Base-by-base conservation (phyloP, 2,797 vertebrate genomes). In the Poeciliopsis gracilis region DNA sequence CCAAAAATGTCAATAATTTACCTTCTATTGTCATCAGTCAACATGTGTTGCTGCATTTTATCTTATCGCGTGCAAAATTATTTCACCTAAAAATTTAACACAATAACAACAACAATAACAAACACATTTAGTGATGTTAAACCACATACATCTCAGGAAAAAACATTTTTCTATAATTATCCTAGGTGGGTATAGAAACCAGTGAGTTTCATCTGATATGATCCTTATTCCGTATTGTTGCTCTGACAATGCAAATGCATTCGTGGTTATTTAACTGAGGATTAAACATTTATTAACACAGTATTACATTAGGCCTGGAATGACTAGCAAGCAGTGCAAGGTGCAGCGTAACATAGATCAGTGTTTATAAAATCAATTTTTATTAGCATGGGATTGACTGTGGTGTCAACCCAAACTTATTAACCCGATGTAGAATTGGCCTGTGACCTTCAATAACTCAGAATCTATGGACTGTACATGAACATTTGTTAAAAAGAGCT, bases 281-380 rank as follows among this genome's bases (percentile, higher is more conserved):
- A 66, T 11, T 36, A 36, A 36, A 66, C 33, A 66, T 66, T 66
- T 36, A 36, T 33, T 38, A 11, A 10, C 61, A 36, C 57, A 51
- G 49, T 51, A 71, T 46, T 45, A 28, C 2, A 23, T 36, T 38
- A 23, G 20, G 16, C 47, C 33, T 36, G 30, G 51, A 23, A 33
- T 73, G 25, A 18, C 47, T 51, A 25, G 20, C 45, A 73, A 36
- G 10, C 41, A 53, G 69, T 28, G 23, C 38, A 70, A 10, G 28
- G 7, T 20, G 10, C 8, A 36, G 11, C 3, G 51, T 23, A 53
- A 49, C 41, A 75, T 47, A 38, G 73, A 89, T 89, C 84, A 80
- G 74, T 88, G 76, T 84, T 81, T 55, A 77, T 79, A 33, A 81
- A 87, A 89, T 90, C 85, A 72, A 90, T 20, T 91, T 88, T 88